These are phyloP conservation scores for Agrypnia vestita DNA, from an alignment of 1,140 invertebrate species.

Conservation along the genomic window DNA sequence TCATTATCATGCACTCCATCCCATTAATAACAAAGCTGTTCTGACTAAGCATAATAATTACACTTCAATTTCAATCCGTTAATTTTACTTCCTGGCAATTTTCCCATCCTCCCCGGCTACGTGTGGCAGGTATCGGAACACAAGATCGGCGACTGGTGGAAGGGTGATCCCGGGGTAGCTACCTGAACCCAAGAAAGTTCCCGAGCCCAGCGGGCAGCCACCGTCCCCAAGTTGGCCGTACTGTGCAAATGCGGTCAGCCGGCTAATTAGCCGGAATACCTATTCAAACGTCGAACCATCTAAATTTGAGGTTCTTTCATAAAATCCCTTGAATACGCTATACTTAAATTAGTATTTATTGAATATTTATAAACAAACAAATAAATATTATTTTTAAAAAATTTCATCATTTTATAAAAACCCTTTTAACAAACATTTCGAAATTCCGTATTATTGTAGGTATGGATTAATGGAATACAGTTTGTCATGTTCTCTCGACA, in stretches of 20 bases:
- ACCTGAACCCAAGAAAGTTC: conserved; percentile 43
- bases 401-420: too few species aligned
- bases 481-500: conserved; percentile 1
- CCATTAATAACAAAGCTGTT: neutral
- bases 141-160: conserved; percentile 13
- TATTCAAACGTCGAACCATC: conserved; percentile 33
- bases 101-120: neutral
- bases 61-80: neutral
- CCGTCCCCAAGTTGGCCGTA: conserved; percentile 13
- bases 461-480: too few species aligned
- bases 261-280: conserved; percentile 41
- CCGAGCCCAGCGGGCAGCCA: conserved; percentile 16
- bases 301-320: neutral
- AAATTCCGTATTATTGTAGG: too few species aligned
- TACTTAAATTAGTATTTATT: too few species aligned
- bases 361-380: too few species aligned
- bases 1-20: conserved; percentile 8
- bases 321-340: neutral
- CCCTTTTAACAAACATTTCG: too few species aligned
- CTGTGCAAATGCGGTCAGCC: conserved; percentile 46
- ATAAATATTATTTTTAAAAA: too few species aligned
- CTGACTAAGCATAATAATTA: conserved; percentile 5
- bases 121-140: conserved; percentile 4
- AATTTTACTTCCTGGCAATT: neutral
- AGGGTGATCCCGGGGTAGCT: conserved; percentile 11